Conservation (phyloP, 2,888 invertebrate genomes). For the Chrysodeixis includens region DNA sequence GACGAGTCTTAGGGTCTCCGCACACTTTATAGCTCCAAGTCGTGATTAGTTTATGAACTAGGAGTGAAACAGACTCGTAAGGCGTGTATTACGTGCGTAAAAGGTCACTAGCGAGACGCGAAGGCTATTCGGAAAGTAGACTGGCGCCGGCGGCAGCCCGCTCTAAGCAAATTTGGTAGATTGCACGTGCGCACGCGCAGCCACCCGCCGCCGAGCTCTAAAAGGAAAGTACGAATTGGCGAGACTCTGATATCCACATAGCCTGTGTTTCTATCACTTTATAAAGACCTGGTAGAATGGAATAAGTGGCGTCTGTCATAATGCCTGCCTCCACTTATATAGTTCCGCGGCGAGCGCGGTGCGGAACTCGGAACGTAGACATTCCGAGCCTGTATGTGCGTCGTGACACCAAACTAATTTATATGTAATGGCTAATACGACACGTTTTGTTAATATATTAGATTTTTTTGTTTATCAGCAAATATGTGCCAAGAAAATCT, state of each 20-base stretch:
- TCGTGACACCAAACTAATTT: neutral
- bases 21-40: conserved; percentile 52
- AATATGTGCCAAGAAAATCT: conserved; percentile 6
- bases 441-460: conserved; percentile 1
- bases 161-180: conserved; percentile 84
- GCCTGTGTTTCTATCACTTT: conserved; percentile 32
- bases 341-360: neutral
- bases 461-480: neutral
- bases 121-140: conserved; percentile 88
- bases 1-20: conserved; percentile 56
- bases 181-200: conserved; percentile 59
- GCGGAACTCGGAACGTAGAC: neutral
- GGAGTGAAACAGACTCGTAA: conserved; percentile 73
- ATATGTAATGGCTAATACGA: neutral
- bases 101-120: conserved; percentile 88
- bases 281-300: conserved; percentile 20
- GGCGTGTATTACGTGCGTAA: conserved; percentile 80
- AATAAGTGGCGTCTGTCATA: neutral
- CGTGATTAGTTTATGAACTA: conserved; percentile 73
- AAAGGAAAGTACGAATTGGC: conserved; percentile 55
- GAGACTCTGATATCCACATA: conserved; percentile 46
- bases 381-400: neutral
- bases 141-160: conserved; percentile 79
- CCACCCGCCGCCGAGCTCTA: conserved; percentile 31
- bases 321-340: neutral